A percentile compares a stretch with the other conserved stretches of the same genome.
Evolutionary conservation across 2,888 invertebrate species (phyloP).

Genomic region (Latheticus oryzae): DNA sequence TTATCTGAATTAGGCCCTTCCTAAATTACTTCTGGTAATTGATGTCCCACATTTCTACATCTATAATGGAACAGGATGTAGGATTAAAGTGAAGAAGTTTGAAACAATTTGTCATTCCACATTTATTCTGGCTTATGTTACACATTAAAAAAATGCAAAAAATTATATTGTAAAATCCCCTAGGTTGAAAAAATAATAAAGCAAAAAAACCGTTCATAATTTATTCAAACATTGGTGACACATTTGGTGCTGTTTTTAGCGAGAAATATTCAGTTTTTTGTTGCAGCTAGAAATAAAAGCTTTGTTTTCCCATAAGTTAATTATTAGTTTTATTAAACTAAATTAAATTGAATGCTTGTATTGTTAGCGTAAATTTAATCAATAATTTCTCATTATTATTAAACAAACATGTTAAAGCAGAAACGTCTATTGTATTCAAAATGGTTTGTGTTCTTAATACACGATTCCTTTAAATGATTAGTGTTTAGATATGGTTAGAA

Average conservation of each 20-base stretch:
- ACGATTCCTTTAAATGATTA: no score
- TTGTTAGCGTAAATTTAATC: not conserved
- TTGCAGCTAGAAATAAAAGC: no score
- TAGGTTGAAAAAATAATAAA: no score
- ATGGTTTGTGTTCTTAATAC: not conserved
- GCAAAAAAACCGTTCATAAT: no score
- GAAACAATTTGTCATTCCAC: slow-evolving; percentile 12
- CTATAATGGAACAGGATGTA: slow-evolving; percentile 12
- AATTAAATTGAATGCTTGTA: slow-evolving; percentile 2
- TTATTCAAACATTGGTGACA: no score
- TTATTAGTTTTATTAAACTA: slow-evolving; percentile 1
- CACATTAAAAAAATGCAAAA: no score
- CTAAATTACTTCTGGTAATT: slow-evolving; percentile 26
- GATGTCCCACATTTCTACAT: slow-evolving; percentile 14
- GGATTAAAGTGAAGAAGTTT: slow-evolving; percentile 21
- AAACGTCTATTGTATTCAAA: slow-evolving; percentile 10
- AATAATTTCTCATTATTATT: slow-evolving; percentile 15
- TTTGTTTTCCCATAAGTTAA: no score
- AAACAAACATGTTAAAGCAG: slow-evolving; percentile 9
- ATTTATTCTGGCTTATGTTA: no score
- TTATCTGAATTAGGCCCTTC: slow-evolving; percentile 26
- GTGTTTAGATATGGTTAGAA: no score
- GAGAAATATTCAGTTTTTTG: no score
- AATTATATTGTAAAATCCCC: no score
- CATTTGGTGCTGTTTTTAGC: no score